A percentile compares a stretch with the other conserved stretches of the same genome.
Evolutionary conservation across 2,888 invertebrate genomes (phyloP).

Genomic region (Gibbula magus): DNA sequence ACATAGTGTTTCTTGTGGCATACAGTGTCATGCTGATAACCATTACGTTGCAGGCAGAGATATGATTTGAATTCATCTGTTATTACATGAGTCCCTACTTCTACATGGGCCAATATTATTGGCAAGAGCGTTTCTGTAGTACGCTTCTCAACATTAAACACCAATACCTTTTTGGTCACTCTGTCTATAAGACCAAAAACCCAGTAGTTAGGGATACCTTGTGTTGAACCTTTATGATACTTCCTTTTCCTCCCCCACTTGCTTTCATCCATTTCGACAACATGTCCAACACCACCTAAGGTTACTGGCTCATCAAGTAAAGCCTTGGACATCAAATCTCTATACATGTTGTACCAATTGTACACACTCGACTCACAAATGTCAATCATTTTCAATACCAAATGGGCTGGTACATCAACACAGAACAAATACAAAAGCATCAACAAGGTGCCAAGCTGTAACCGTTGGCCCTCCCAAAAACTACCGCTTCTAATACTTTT

Average conservation of each 20-base stretch:
- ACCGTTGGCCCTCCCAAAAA: too few relatives aligned
- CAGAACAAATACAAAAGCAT: too few relatives aligned
- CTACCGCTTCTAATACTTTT: too few relatives aligned
- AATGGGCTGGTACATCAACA: too few relatives aligned
- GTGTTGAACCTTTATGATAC: background rate
- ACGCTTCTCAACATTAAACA: background rate
- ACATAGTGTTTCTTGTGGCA: background rate
- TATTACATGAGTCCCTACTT: background rate
- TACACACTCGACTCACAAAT: too few relatives aligned
- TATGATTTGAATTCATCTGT: background rate
- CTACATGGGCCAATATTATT: background rate
- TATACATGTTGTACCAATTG: too few relatives aligned
- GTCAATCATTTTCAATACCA: too few relatives aligned
- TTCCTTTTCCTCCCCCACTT: background rate
- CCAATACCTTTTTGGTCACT: too few relatives aligned
- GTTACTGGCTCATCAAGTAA: too few relatives aligned
- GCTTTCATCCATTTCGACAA: background rate
- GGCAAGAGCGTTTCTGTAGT: background rate
- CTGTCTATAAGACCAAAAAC: background rate
- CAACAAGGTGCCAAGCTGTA: too few relatives aligned
- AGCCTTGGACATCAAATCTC: too few relatives aligned
- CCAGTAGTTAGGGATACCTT: background rate
- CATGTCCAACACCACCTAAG: too few relatives aligned
- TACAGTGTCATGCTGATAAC: background rate
- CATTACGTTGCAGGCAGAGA: background rate